Conservation (phyloP, 1,140 invertebrate genomes). For the Goniozus legneri region DNA sequence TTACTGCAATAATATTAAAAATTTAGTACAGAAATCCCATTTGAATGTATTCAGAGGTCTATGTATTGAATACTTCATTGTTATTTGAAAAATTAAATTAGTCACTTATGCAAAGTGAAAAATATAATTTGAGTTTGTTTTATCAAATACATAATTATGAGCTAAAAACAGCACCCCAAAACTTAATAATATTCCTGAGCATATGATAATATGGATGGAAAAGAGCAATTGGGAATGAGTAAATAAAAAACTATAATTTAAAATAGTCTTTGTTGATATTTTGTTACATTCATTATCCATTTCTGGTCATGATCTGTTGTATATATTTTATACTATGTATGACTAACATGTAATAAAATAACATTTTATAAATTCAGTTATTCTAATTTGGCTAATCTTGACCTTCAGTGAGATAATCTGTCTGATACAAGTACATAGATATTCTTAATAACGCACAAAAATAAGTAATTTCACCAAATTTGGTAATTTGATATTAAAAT, state of each 20-base stretch:
- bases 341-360: constrained; percentile 47
- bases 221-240: no score
- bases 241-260: constrained; percentile 26
- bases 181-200: no score
- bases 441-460: constrained; percentile 32
- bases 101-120: no score
- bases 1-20: no score
- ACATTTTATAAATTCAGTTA: constrained; percentile 32
- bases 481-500: constrained; percentile 23
- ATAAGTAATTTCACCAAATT: constrained; percentile 36
- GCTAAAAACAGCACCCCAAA: no score
- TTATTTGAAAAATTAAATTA: no score
- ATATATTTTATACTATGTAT: constrained; percentile 31
- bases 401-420: constrained; percentile 22
- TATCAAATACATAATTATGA: no score
- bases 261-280: constrained; percentile 29
- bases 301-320: constrained; percentile 26
- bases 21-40: no score
- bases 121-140: no score
- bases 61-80: no score
- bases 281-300: constrained; percentile 26
- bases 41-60: no score
- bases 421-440: constrained; percentile 34
- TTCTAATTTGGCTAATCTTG: constrained; percentile 24
- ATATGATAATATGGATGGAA: no score